Conservation (phyloP, 2,797 vertebrate species). For the Gadopsis bispinosus region DNA sequence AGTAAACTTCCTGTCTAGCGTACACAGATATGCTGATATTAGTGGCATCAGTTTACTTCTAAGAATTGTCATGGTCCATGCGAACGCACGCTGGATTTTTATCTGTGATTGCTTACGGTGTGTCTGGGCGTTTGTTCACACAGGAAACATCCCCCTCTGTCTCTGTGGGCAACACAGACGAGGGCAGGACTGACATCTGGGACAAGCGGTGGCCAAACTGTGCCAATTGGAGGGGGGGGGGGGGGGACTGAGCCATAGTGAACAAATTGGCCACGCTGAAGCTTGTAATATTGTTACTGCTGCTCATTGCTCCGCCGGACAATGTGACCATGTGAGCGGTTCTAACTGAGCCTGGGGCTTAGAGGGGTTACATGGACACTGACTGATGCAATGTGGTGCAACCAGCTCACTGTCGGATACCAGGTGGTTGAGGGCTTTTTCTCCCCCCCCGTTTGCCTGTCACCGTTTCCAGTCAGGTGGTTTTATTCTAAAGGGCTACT, state of each 20-base stretch:
- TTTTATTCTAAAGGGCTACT: not conserved
- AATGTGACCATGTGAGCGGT: constrained; percentile 56
- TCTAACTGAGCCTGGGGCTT: constrained; percentile 32
- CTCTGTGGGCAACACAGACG: constrained; percentile 74
- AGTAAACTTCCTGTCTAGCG: constrained; percentile 85
- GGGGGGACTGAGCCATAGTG: constrained; percentile 60
- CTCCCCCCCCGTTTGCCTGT: constrained; percentile 15
- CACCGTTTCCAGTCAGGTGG: constrained; percentile 12
- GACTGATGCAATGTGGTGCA: constrained; percentile 74
- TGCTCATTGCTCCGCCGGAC: constrained; percentile 43
- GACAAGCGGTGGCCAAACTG: constrained; percentile 57
- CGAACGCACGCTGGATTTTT: constrained; percentile 74
- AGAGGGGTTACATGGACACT: constrained; percentile 32
- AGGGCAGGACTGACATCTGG: constrained; percentile 74
- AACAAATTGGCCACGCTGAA: constrained; percentile 43
- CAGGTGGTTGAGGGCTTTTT: constrained; percentile 45
- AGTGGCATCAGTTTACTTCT: constrained; percentile 81
- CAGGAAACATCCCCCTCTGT: constrained; percentile 81
- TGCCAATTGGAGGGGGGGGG: too few species aligned
- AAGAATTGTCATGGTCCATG: constrained; percentile 75
- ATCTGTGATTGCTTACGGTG: constrained; percentile 75
- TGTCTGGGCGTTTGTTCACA: constrained; percentile 84
- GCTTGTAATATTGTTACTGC: constrained; percentile 10
- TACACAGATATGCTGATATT: constrained; percentile 81
- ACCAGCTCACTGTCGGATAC: constrained; percentile 31